Conservation (phyloP, 2,113 vertebrate species). For the Myanophis thanlyinensis region DNA sequence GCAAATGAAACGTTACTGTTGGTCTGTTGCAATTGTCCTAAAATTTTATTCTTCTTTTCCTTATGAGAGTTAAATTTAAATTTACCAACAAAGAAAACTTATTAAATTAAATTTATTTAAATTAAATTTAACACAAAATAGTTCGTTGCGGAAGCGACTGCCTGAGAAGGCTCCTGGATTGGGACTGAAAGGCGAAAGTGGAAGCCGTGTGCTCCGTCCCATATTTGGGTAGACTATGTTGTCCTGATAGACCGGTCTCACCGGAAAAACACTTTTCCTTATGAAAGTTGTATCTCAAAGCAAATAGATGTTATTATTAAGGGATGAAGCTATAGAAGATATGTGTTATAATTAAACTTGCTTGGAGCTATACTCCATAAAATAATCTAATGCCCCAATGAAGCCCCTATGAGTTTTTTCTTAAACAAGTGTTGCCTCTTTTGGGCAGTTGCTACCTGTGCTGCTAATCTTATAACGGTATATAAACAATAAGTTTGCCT, state of each 20-base stretch:
- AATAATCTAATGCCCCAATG: background rate
- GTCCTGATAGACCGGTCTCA: too few relatives aligned
- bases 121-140: too few relatives aligned
- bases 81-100: too few relatives aligned
- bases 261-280: too few relatives aligned
- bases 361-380: background rate
- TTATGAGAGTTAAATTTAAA: too few relatives aligned
- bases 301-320: background rate
- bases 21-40: background rate
- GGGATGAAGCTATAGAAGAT: background rate
- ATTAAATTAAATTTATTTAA: too few relatives aligned
- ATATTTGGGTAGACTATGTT: too few relatives aligned
- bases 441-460: background rate
- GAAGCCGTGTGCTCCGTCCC: too few relatives aligned
- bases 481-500: background rate
- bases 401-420: background rate
- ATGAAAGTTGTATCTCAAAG: background rate
- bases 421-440: background rate
- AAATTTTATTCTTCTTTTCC: background rate
- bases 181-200: too few relatives aligned
- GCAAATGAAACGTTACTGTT: background rate
- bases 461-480: background rate
- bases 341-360: background rate
- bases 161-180: too few relatives aligned
- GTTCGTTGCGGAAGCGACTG: too few relatives aligned